phyloP scores from a whole-genome alignment of 1,140 invertebrate species.

The Paraescarpia echinospica region DNA sequence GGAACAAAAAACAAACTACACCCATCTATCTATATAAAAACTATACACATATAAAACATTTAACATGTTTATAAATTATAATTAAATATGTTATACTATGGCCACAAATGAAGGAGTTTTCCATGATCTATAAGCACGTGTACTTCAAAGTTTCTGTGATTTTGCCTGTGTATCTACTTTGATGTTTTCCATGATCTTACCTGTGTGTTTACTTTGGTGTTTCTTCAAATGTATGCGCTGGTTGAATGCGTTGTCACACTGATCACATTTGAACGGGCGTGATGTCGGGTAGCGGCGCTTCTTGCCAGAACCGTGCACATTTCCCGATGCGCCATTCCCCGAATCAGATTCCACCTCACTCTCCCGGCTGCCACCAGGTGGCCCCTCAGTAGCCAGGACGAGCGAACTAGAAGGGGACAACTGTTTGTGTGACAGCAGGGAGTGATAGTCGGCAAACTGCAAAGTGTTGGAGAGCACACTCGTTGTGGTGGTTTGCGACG shows the following conservation, averaged over 20 bases:
- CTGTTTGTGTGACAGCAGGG: not conserved
- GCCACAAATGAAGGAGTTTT: too few relatives aligned
- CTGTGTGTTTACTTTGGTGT: conserved; percentile 58
- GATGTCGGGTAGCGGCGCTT: conserved; percentile 46
- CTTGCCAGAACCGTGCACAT: not conserved
- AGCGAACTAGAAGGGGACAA: not conserved
- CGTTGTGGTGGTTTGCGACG: not conserved
- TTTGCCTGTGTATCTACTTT: too few relatives aligned
- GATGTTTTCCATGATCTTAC: conserved; percentile 32
- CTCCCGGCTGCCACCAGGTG: not conserved
- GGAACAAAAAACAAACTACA: too few relatives aligned
- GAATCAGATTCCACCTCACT: not conserved
- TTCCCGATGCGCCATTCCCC: not conserved
- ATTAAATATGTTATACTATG: too few relatives aligned
- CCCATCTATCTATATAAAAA: too few relatives aligned
- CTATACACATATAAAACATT: too few relatives aligned
- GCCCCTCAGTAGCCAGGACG: not conserved
- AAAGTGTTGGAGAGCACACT: not conserved
- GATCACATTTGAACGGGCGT: conserved; percentile 52
- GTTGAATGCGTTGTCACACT: conserved; percentile 55
- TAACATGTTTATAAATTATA: too few relatives aligned
- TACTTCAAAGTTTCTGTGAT: too few relatives aligned
- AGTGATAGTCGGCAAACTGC: not conserved
- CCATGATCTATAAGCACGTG: too few relatives aligned
- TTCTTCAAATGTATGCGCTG: conserved; percentile 58